These are phyloP conservation scores for Stramonita haemastoma DNA, from an alignment of 2,888 invertebrate species.

Conservation along the genomic window DNA sequence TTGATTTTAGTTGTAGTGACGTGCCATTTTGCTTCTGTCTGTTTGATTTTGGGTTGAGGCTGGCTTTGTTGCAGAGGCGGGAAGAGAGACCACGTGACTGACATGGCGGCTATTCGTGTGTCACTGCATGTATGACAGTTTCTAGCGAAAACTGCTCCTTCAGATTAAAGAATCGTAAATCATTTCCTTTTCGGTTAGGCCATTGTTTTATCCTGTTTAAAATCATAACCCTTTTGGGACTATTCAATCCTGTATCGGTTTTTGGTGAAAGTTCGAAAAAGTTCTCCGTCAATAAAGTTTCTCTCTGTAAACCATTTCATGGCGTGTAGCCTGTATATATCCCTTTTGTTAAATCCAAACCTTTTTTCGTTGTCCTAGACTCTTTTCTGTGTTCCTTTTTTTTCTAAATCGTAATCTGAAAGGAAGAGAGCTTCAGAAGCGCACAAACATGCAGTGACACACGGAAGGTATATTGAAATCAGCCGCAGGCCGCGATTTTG, in stretches of 20 bases:
- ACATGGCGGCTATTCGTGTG: constrained; percentile 35
- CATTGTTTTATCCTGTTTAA: background rate
- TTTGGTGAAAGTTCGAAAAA: background rate
- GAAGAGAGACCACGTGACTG: constrained; percentile 20
- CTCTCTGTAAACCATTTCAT: background rate
- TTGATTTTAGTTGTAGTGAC: background rate
- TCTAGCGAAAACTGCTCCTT: background rate
- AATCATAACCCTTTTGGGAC: background rate
- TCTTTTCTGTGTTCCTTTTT: background rate
- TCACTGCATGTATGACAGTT: constrained; percentile 42
- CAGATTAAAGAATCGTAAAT: background rate
- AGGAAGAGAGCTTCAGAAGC: background rate
- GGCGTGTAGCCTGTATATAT: background rate
- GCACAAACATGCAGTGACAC: constrained; percentile 39
- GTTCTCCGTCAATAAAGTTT: constrained; percentile 12
- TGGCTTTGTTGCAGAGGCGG: constrained; percentile 36
- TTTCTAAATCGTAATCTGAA: background rate
- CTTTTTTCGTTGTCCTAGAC: background rate
- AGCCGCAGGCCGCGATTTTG: constrained; percentile 38
- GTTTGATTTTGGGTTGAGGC: background rate
- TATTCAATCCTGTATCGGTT: background rate
- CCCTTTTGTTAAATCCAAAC: background rate
- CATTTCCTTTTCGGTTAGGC: background rate
- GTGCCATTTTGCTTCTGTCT: background rate
- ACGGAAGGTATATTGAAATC: constrained; percentile 43